phyloP scores from a whole-genome alignment of 2,113 vertebrate genomes.

The Laticauda colubrina region DNA sequence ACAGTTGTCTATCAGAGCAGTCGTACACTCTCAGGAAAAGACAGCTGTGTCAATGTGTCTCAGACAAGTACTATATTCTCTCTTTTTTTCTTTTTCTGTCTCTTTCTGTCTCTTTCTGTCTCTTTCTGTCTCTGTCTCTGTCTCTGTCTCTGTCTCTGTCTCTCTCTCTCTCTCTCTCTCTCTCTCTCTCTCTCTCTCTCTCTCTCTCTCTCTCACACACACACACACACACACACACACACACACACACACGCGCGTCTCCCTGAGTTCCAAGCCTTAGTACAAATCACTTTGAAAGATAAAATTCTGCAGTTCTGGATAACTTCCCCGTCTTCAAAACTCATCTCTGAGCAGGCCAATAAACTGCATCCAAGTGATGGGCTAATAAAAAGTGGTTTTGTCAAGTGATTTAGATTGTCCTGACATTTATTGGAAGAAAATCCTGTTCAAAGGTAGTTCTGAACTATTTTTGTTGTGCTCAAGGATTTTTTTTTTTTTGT shows the following conservation, averaged over 20 bases:
- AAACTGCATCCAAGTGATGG: not conserved
- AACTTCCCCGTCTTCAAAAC: not conserved
- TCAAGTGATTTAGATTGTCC: not conserved
- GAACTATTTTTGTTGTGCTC: not conserved
- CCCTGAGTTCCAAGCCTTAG: not conserved
- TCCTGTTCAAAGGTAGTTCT: not conserved
- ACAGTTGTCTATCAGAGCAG: not conserved
- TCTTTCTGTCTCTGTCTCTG: no score
- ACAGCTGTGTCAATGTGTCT: not conserved
- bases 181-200: no score
- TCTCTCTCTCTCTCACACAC: no score
- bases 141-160: no score
- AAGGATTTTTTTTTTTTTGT: not conserved
- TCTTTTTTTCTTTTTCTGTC: no score
- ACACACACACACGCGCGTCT: not conserved
- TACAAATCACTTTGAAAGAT: not conserved
- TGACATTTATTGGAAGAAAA: constrained; percentile 2
- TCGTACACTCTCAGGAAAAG: not conserved
- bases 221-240: no score
- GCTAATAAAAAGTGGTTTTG: not conserved
- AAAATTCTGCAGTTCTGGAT: constrained; percentile 3
- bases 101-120: not conserved
- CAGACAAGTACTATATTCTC: not conserved
- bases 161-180: no score
- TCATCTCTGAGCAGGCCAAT: not conserved